Base-by-base conservation (phyloP, 2,888 invertebrate genomes). In the Tanytarsus gracilentus region DNA sequence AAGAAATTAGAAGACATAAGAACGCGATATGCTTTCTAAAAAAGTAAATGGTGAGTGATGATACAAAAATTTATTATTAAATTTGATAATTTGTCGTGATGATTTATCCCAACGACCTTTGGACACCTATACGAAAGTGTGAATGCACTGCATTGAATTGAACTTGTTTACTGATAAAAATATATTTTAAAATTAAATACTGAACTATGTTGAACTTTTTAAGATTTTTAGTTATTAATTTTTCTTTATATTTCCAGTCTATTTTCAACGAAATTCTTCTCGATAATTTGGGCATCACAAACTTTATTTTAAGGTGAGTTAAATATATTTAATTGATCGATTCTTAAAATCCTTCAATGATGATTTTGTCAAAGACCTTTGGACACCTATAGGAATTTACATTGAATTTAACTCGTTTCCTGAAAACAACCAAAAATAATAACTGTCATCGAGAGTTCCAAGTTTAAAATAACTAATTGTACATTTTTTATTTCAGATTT, bases 1-100 rank as follows among this genome's bases (percentile, higher is more conserved):
- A 99, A 99, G 75, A 98, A 98, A 72, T 79, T 99, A 59, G 99
- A 99, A 79, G 99, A 99, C 73, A 93, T 99, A 67, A 82, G 99
- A 72, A 99, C 99, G 39, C 84, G 97, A 77, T 99, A 96, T 72
- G 99, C 99, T 6, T 99, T 99, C 80, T 99, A 90, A 84, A 49
- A n/a, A n/a, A n/a, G n/a, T n/a, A n/a, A n/a, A n/a, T n/a, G n/a
- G n/a, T n/a, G n/a, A n/a, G n/a, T n/a, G n/a, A n/a, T n/a, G n/a
- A n/a, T n/a, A n/a, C n/a, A n/a, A n/a, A n/a, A n/a, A n/a, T n/a
- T n/a, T n/a, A n/a, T n/a, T n/a, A n/a, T n/a, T n/a, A n/a, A n/a
- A n/a, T n/a, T n/a, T n/a, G n/a, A n/a, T n/a, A n/a, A n/a, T 39
- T 50, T 60, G 9, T 7, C 11, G 21, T 61, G 61, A 61, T 61